These are phyloP conservation scores for Bombus superbus DNA, from an alignment of 1,140 invertebrate genomes.

Conservation along the genomic window DNA sequence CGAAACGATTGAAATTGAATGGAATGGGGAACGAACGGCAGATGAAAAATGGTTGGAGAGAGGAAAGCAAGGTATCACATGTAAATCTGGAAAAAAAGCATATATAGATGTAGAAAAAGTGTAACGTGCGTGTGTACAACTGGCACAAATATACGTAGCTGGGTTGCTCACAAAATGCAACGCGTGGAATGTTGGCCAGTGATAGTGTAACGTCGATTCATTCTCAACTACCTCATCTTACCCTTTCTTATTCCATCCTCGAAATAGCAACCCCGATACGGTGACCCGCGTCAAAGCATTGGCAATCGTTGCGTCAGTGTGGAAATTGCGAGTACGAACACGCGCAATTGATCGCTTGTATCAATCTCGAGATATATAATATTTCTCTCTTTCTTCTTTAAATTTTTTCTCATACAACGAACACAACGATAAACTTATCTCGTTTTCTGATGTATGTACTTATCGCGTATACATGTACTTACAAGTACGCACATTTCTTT, in stretches of 20 bases:
- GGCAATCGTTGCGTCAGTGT: conserved; percentile 48
- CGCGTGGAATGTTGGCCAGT: conserved; percentile 45
- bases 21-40: not conserved
- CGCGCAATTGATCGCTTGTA: not conserved
- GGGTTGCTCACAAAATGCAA: not conserved
- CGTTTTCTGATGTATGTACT: not conserved
- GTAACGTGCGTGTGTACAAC: not conserved
- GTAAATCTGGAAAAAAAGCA: not conserved
- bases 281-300: conserved; percentile 67
- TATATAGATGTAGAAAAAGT: not conserved
- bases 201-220: conserved; percentile 2
- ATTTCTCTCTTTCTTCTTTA: not conserved
- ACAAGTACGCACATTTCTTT: too few species aligned
- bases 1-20: not conserved
- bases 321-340: conserved; percentile 9
- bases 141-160: not conserved
- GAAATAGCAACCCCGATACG: conserved; percentile 72
- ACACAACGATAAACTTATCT: too few species aligned
- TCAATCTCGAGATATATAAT: not conserved
- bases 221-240: not conserved
- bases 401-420: not conserved
- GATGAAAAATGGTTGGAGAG: not conserved
- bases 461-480: not conserved
- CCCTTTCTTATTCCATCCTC: conserved; percentile 48
- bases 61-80: not conserved